These are phyloP conservation scores for Gopherus flavomarginatus DNA, from an alignment of 2,113 vertebrate genomes.

Conservation along the genomic window DNA sequence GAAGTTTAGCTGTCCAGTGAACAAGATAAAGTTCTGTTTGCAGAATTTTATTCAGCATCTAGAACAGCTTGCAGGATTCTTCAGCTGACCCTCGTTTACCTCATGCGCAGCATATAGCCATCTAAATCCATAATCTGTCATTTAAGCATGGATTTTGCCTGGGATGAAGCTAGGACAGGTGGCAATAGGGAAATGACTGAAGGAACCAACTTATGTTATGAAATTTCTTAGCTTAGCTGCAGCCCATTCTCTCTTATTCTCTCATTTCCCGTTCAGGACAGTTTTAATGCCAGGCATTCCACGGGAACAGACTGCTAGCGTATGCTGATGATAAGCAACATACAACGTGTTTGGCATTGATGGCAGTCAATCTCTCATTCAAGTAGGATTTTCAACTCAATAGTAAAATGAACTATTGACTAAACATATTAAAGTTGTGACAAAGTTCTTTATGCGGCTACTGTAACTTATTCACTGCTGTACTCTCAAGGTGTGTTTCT, in stretches of 20 bases:
- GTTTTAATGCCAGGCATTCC: neutral
- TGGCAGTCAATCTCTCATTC: neutral
- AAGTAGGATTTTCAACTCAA: neutral
- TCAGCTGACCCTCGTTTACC: constrained; percentile 8
- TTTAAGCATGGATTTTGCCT: constrained; percentile 15
- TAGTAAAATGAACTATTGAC: neutral
- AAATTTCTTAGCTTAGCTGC: neutral
- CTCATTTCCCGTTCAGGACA: neutral
- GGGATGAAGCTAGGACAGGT: neutral
- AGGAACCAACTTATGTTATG: neutral
- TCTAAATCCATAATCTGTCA: neutral
- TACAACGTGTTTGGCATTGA: neutral
- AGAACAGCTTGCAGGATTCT: constrained; percentile 36
- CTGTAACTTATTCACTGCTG: neutral
- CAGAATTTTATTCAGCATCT: neutral
- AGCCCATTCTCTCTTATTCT: neutral
- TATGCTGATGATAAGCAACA: neutral
- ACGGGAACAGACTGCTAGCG: neutral
- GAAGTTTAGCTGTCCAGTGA: neutral
- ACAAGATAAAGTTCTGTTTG: constrained; percentile 26
- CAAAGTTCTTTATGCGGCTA: neutral
- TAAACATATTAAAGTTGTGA: neutral
- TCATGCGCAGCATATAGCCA: neutral
- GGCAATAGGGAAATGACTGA: neutral
- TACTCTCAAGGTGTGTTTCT: neutral